A percentile compares a stretch with the other conserved stretches of the same genome.
Conservation (phyloP, 2,888 invertebrate species). For the Pterostichus madidus region DNA sequence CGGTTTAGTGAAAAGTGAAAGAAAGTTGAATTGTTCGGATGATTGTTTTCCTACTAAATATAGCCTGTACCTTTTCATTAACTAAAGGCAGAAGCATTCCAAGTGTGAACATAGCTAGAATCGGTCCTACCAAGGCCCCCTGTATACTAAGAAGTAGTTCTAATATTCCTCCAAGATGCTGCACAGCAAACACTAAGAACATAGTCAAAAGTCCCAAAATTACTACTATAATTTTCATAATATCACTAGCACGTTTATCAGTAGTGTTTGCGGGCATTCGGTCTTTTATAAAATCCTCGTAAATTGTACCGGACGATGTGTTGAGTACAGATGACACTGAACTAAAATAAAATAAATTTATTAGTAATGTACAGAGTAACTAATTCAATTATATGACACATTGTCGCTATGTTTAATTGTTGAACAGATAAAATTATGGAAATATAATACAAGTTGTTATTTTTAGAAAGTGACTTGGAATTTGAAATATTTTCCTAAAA, state of each 20-base stretch:
- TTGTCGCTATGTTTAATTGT: too few species aligned
- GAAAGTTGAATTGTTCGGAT: too few species aligned
- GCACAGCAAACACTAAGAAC: slow-evolving; percentile 79
- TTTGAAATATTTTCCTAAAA: too few species aligned
- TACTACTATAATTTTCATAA: slow-evolving; percentile 81
- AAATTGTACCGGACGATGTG: slow-evolving; percentile 81
- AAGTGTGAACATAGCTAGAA: slow-evolving; percentile 83
- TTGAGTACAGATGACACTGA: slow-evolving; percentile 82
- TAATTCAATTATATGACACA: too few species aligned
- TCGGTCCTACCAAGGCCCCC: slow-evolving; percentile 81
- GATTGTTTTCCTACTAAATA: too few species aligned
- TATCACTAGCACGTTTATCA: slow-evolving; percentile 79
- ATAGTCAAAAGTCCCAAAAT: slow-evolving; percentile 79
- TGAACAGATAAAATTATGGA: too few species aligned
- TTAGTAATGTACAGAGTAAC: background rate
- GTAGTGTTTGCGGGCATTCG: slow-evolving; percentile 78
- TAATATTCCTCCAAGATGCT: slow-evolving; percentile 83
- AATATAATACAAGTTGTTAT: too few species aligned
- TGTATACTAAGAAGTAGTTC: slow-evolving; percentile 82
- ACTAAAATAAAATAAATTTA: slow-evolving; percentile 73
- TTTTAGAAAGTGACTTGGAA: too few species aligned
- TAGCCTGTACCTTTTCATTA: slow-evolving; percentile 78
- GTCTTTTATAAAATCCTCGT: slow-evolving; percentile 81
- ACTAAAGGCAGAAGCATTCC: slow-evolving; percentile 84
- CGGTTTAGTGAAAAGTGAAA: too few species aligned